Evolutionary conservation across 2,113 vertebrate species (phyloP), one percentile per base, ranked within the genome.

Genomic region (Pluvialis apricaria): DNA sequence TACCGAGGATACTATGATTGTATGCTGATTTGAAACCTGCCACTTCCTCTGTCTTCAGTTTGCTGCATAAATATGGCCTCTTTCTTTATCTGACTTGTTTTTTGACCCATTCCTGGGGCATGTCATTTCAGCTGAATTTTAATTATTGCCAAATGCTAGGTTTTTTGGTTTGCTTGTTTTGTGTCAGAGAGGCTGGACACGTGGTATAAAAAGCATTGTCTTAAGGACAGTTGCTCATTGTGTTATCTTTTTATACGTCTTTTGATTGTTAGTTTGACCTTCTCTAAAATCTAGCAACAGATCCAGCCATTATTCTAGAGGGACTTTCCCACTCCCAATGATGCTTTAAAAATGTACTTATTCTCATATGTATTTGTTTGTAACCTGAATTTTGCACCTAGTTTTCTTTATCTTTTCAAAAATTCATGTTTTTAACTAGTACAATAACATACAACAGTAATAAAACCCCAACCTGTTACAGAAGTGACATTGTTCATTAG

Each of bases 401-500:
- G 36, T 77, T 93, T 93, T 82, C 79, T 75, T 90, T 76, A 11
- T 81, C 22, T 81, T 84, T 72, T 87, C 2, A 20, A 85, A 94
- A 85, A 73, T 16, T 28, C 32, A 29, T 91, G 64, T 13, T 90
- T 88, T 82, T 68, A 86, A 65, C 54, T 86, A 84, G 58, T 76
- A 61, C 45, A 52, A 69, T 69, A 84, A 94, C 84, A 68, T 55
- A 40, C 15, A 88, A 61, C 64, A 75, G 62, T 22, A 80, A 70
- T 52, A 89, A 87, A 90, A 80, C 3, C 17, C 26, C 29, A 86
- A 66, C 22, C 25, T 72, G 29, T 72, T 85, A 83, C 45, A 61
- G 25, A 90, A 92, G 26, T 84, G 93, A 87, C 92, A 92, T 51
- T 64, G 60, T 91, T 88, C 40, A 62, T 94, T 78, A 88, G 47